phyloP scores from a whole-genome alignment of 2,113 vertebrate species.

The Thunnus thynnus region DNA sequence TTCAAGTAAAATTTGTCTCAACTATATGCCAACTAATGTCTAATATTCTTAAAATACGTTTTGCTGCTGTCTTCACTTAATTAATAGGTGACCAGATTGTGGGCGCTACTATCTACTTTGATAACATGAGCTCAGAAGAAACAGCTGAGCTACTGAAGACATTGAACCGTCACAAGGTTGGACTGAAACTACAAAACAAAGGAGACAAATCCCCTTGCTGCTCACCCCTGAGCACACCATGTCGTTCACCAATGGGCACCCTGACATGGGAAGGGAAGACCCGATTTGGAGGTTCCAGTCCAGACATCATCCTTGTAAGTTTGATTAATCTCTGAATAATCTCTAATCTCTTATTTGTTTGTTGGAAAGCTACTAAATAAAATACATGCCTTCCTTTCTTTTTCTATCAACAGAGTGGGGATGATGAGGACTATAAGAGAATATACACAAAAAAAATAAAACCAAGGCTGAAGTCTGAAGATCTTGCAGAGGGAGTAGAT shows the following conservation, averaged over 20 bases:
- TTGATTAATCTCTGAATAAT: not conserved
- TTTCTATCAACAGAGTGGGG: constrained; percentile 88
- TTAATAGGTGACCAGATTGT: constrained; percentile 94
- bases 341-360: not conserved
- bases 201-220: constrained; percentile 88
- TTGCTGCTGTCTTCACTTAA: not conserved
- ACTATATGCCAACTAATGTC: not conserved
- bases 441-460: constrained; percentile 97
- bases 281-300: constrained; percentile 81
- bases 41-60: not conserved
- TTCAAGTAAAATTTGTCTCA: not conserved
- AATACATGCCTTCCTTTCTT: constrained; percentile 5
- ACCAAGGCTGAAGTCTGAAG: constrained; percentile 92
- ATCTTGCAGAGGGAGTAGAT: constrained; percentile 87
- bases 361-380: not conserved
- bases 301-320: constrained; percentile 92
- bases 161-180: constrained; percentile 92
- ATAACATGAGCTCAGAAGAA: constrained; percentile 93
- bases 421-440: constrained; percentile 93
- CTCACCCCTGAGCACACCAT: constrained; percentile 87
- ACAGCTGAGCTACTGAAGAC: constrained; percentile 90
- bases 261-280: constrained; percentile 83
- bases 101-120: constrained; percentile 95
- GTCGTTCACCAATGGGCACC: constrained; percentile 86
- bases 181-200: constrained; percentile 93